Evolutionary conservation across 2,888 invertebrate genomes (phyloP), one percentile per base, ranked within the genome.

Genomic region (Pheosia tremula): DNA sequence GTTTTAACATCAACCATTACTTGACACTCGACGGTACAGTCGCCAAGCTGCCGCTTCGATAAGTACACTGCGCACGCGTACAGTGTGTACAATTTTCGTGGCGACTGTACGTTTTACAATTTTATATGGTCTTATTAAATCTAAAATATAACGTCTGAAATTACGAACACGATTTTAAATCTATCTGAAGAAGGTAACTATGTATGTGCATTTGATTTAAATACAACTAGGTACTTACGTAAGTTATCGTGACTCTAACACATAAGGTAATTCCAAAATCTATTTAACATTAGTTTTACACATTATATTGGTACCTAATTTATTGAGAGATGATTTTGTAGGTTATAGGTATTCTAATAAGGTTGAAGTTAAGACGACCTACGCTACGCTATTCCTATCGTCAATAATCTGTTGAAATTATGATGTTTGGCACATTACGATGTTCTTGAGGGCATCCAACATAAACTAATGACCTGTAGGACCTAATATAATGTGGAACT

Each of bases 111-210:
- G 52, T 60, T 66, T 67, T 52, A 69, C 63, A 74, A 65, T 62
- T 69, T 69, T 67, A 67, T 65, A 71, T 76, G 74, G 71, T 64
- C 61, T 75, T 69, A 69, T 75, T 88, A 86, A 87, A 80, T 79
- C 85, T 90, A 86, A 79, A 81, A 86, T 84, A 80, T 86, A 71
- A 83, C 78, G 83, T 84, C 78, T 86, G 86, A 86, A 87, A 82
- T 82, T 82, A 87, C 87, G 83, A 88, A 86, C 84, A 88, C 86
- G 84, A 87, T 80, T 88, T 86, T 83, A 84, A 83, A 84, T 79
- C 84, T 86, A 85, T 82, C 75, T 77, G 79, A 78, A 81, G 74
- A 80, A 80, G 69, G 74, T 81, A 80, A 80, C 76, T 83, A 38
- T 39, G 39, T 55, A 82, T 84, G 87, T 88, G 87, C 87, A 84